Conservation (phyloP, 2,888 invertebrate genomes). For the Trypoxylon attenuatum region DNA sequence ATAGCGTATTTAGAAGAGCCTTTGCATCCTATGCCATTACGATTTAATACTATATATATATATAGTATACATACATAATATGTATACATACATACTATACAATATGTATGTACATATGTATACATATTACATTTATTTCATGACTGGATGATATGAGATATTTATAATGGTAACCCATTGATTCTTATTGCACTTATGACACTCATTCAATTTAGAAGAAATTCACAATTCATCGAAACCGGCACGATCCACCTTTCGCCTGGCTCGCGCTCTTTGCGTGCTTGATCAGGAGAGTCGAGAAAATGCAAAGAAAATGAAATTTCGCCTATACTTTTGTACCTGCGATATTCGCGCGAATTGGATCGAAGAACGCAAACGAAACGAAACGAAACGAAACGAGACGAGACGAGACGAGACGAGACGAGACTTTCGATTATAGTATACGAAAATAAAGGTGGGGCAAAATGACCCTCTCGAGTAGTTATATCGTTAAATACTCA, state of each 20-base stretch:
- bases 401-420: no score
- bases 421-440: constrained; percentile 9
- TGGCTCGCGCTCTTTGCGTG: no score
- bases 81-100: no score
- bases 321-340: no score
- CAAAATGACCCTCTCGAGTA: constrained; percentile 24
- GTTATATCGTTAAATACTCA: constrained; percentile 39
- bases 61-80: constrained; percentile 35
- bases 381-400: no score
- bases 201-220: no score
- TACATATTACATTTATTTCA: constrained; percentile 57
- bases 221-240: no score
- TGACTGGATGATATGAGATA: constrained; percentile 65
- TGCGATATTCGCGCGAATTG: no score
- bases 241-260: no score
- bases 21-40: constrained; percentile 35
- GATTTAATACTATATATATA: constrained; percentile 31
- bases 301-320: no score
- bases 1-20: constrained; percentile 43
- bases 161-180: constrained; percentile 68
- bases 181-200: constrained; percentile 69
- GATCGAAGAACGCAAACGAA: no score
- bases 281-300: no score
- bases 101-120: neutral
- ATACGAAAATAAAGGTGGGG: constrained; percentile 6